These are phyloP conservation scores for Ivindomyrus marchei DNA, from an alignment of 2,113 vertebrate genomes.

Conservation along the genomic window DNA sequence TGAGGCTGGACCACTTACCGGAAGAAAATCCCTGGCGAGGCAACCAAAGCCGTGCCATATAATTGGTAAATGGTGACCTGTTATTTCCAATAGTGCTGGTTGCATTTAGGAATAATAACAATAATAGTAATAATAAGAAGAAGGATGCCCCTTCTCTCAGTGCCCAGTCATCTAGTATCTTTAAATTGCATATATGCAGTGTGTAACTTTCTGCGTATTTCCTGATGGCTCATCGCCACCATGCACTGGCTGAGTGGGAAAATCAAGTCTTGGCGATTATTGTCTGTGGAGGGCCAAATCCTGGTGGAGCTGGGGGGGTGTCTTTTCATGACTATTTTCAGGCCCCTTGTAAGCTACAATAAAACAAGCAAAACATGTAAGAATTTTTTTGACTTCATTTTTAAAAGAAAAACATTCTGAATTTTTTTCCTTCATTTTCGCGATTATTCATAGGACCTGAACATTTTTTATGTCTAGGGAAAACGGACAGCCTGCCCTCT, in stretches of 20 bases:
- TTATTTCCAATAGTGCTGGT: not conserved
- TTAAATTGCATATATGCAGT: not conserved
- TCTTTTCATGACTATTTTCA: too few relatives aligned
- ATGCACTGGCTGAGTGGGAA: not conserved
- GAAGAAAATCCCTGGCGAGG: not conserved
- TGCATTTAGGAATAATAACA: not conserved
- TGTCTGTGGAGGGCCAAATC: too few relatives aligned
- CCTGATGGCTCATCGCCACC: not conserved
- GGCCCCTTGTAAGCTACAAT: too few relatives aligned
- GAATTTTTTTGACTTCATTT: too few relatives aligned
- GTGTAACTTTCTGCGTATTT: not conserved
- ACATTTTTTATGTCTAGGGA: not conserved
- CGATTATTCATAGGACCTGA: not conserved
- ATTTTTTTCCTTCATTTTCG: not conserved
- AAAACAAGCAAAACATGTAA: not conserved
- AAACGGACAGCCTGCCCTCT: slow-evolving; percentile 12
- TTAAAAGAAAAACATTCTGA: not conserved
- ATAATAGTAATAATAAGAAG: not conserved
- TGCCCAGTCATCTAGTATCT: not conserved
- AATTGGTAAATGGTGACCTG: not conserved
- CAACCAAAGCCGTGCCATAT: not conserved
- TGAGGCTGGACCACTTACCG: not conserved
- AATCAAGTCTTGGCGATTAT: not conserved
- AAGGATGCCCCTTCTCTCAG: not conserved
- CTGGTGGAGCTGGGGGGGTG: too few relatives aligned